Base-by-base conservation (phyloP, 2,888 invertebrate species). In the Caenorhabditis sp. region DNA sequence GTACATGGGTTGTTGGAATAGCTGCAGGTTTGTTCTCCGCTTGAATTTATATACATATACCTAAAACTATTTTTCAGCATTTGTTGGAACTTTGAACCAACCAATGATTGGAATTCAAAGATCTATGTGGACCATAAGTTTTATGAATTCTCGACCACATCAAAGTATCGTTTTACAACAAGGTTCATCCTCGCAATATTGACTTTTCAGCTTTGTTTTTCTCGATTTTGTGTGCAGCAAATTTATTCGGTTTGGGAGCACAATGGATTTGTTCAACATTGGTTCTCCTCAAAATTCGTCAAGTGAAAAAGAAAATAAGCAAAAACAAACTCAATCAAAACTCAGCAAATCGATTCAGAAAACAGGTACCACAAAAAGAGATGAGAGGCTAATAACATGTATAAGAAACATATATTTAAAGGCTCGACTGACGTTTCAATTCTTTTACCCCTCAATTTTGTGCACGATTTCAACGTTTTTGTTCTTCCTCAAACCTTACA, bases 401-500 rank as follows among this genome's bases (percentile, higher is more conserved):
- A 38, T n/a, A 31, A 43, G 27, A 53, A 64, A 43, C 8, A 26
- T 12, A 12, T 54, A n/a, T 26, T 64, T 82, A 52, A 52, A 84
- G 83, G 85, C 85, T 14, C 81, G 84, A 10, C 73, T 85, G 5
- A 85, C 85, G 12, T 85, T 84, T 60, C 85, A 85, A 77, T 85
- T 85, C 71, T 85, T 85, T 76, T 85, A 85, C 59, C 85, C 85
- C n/a, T 83, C 83, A 43, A 75, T 85, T 36, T 66, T 85, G 20
- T 85, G 85, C 65, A 84, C 85, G 3, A 77, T 85, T 21, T 82
- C 85, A 25, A 84, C 85, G 1, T 68, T 83, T 53, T 68, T 85
- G 0, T 83, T 83, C 62, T 82, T 85, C 66, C 66, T 78, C 12
- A 85, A 85, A 56, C 85, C 85, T 2, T 83, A 78, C 49, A 66